phyloP scores from a whole-genome alignment of 2,797 vertebrate species.

The Coreius guichenoti region DNA sequence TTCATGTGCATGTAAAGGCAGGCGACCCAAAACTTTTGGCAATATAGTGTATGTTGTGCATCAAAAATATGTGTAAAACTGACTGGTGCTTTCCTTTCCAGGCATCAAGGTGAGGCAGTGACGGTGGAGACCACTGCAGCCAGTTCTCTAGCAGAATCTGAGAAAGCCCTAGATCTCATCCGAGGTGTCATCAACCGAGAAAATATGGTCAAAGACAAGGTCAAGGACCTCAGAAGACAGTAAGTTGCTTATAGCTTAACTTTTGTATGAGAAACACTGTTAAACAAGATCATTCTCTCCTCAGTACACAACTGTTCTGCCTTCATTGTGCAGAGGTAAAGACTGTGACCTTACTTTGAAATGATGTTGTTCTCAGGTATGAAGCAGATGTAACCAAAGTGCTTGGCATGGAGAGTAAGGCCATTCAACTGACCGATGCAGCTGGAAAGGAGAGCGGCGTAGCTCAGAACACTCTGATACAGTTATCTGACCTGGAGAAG shows the following conservation, averaged over 20 bases:
- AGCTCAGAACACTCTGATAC: conserved; percentile 66
- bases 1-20: no score
- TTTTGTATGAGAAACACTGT: background rate
- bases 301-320: no score
- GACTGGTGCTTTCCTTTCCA: conserved; percentile 63
- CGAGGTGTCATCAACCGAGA: conserved; percentile 62
- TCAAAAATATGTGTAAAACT: conserved; percentile 1
- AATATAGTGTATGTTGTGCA: background rate
- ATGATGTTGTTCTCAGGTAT: conserved; percentile 66
- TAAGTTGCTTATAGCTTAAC: conserved; percentile 42
- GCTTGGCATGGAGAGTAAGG: conserved; percentile 70
- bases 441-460: conserved; percentile 70
- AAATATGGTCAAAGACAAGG: conserved; percentile 74
- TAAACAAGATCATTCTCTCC: background rate
- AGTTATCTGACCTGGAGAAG: conserved; percentile 66
- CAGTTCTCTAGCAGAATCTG: conserved; percentile 69
- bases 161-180: conserved; percentile 76
- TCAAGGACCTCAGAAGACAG: conserved; percentile 61
- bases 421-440: conserved; percentile 53
- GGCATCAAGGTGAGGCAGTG: conserved; percentile 78
- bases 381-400: conserved; percentile 64
- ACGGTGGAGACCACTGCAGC: conserved; percentile 69
- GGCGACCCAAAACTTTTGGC: no score
- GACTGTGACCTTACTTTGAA: background rate
- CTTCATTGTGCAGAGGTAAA: background rate